Conservation (phyloP, 2,797 vertebrate genomes). For the Alauda arvensis region DNA sequence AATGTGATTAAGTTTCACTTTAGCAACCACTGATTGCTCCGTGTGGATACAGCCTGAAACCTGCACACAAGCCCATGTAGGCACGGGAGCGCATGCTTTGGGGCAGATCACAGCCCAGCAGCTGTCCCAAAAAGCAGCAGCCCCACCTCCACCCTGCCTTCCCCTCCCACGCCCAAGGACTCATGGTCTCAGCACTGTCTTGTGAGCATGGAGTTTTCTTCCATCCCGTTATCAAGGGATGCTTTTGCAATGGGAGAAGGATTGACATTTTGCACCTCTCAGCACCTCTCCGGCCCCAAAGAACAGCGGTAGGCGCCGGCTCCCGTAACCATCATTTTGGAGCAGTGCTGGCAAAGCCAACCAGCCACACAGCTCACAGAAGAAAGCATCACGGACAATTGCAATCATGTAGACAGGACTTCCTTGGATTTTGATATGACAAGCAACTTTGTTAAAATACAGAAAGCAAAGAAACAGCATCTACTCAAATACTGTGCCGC, state of each 20-base stretch:
- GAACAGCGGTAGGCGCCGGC: accelerated
- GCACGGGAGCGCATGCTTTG: accelerated
- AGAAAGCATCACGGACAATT: neutral
- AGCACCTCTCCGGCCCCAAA: neutral
- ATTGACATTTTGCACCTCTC: neutral
- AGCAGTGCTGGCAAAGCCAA: neutral
- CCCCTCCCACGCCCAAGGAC: accelerated
- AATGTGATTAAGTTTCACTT: neutral
- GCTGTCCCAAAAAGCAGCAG: neutral
- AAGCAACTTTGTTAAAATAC: neutral
- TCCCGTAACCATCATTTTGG: neutral
- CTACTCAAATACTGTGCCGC: neutral
- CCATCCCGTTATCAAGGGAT: accelerated
- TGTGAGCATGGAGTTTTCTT: neutral
- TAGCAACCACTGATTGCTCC: neutral
- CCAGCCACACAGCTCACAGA: neutral
- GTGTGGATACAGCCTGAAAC: accelerated
- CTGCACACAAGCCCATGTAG: accelerated
- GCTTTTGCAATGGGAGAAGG: neutral
- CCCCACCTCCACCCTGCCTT: neutral
- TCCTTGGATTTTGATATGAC: neutral
- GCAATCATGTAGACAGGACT: neutral
- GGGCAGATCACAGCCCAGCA: neutral
- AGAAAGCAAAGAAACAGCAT: slow-evolving; percentile 24
- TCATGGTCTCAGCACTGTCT: neutral